These are phyloP conservation scores for Chloebia gouldiae DNA, from an alignment of 2,113 vertebrate genomes.

Conservation along the genomic window DNA sequence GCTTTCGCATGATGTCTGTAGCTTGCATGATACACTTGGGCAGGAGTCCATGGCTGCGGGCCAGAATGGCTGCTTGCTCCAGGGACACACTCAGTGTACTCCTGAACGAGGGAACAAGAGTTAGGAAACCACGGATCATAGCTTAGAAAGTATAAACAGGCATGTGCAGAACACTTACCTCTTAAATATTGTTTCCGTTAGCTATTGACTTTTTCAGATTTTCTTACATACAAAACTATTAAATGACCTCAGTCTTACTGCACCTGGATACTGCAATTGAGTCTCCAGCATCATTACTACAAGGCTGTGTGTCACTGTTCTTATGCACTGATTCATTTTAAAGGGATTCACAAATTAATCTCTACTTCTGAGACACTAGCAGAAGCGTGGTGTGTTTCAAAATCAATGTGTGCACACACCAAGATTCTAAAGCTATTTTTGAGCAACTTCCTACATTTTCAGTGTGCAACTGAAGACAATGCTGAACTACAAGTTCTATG, in stretches of 20 bases:
- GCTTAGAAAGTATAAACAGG: background rate
- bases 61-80: constrained; percentile 91
- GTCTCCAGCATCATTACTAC: background rate
- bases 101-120: constrained; percentile 57
- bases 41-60: constrained; percentile 90
- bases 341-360: background rate
- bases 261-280: background rate
- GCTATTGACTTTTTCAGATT: background rate
- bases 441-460: background rate
- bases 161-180: background rate
- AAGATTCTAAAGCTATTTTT: background rate
- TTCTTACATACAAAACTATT: background rate
- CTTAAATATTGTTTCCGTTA: background rate
- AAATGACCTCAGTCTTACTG: background rate
- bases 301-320: background rate
- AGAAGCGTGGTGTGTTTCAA: background rate
- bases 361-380: background rate
- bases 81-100: constrained; percentile 90
- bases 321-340: background rate
- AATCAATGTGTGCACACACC: background rate
- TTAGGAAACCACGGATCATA: background rate
- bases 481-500: background rate
- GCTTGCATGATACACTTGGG: constrained; percentile 98
- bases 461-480: background rate
- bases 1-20: constrained; percentile 97